phyloP scores from a whole-genome alignment of 1,140 invertebrate species.

The Carcinoscorpius rotundicauda region DNA sequence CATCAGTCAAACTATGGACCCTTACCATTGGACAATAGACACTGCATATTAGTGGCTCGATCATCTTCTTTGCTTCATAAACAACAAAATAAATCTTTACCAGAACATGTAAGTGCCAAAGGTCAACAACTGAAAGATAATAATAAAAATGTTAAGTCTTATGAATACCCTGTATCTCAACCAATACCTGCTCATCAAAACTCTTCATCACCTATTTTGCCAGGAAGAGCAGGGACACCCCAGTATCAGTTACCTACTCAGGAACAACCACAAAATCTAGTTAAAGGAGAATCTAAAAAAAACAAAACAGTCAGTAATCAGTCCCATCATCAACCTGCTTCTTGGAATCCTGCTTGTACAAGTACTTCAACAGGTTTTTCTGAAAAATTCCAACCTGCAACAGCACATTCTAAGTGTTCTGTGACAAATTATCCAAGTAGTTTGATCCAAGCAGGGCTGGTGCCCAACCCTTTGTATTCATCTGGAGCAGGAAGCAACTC shows the following conservation, averaged over 20 bases:
- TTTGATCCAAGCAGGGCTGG: conserved; percentile 37
- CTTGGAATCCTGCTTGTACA: conserved; percentile 21
- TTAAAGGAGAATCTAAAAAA: conserved; percentile 16
- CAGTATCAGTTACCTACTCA: not conserved
- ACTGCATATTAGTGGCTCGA: not conserved
- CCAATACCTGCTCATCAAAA: conserved; percentile 21
- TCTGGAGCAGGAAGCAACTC: not conserved
- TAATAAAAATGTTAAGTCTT: conserved; percentile 22
- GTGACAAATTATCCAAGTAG: conserved; percentile 24
- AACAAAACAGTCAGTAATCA: conserved; percentile 2
- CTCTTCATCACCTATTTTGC: conserved; percentile 4
- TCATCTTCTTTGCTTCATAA: conserved; percentile 7
- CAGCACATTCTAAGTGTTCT: not conserved
- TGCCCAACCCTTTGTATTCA: conserved; percentile 36
- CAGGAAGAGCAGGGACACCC: not conserved
- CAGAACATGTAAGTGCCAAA: not conserved
- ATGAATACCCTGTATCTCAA: not conserved
- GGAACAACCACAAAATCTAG: conserved; percentile 22
- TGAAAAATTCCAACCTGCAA: conserved; percentile 2
- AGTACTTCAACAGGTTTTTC: not conserved
- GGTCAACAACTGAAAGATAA: conserved; percentile 11
- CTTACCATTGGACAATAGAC: not conserved
- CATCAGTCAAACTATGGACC: too few species aligned
- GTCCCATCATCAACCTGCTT: conserved; percentile 13
- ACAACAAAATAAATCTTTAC: too few species aligned